phyloP scores from a whole-genome alignment of 2,888 invertebrate species.

The Caenorhabditis japonica region DNA sequence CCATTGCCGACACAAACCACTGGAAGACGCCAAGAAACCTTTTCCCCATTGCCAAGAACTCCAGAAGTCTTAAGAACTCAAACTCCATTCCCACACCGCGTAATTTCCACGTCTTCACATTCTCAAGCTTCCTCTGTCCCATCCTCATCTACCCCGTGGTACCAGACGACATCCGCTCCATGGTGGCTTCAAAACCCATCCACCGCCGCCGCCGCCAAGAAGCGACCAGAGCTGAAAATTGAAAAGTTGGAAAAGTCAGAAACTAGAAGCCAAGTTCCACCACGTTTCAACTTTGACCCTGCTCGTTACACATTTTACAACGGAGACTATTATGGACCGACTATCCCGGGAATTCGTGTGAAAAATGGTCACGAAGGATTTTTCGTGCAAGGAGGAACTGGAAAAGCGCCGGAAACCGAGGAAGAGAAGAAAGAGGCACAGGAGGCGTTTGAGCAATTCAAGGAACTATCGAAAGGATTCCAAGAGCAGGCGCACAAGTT shows the following conservation, averaged over 20 bases:
- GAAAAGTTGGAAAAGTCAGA: constrained; percentile 27
- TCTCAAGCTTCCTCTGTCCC: too few relatives aligned
- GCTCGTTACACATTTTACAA: constrained; percentile 57
- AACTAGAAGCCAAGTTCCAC: background rate
- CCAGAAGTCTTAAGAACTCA: too few relatives aligned
- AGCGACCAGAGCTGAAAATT: constrained; percentile 40
- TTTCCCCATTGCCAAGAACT: too few relatives aligned
- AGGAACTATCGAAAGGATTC: constrained; percentile 39
- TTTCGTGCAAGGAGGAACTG: constrained; percentile 30
- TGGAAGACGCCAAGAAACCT: too few relatives aligned
- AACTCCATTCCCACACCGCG: constrained; percentile 32
- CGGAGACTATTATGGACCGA: constrained; percentile 61
- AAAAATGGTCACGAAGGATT: constrained; percentile 37
- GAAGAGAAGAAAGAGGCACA: constrained; percentile 32
- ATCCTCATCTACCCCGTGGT: constrained; percentile 41
- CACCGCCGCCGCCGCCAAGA: constrained; percentile 10
- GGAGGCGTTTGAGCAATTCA: constrained; percentile 47
- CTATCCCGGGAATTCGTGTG: constrained; percentile 58
- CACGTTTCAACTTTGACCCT: constrained; percentile 51
- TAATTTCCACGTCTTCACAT: constrained; percentile 16
- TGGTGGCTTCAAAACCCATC: constrained; percentile 51
- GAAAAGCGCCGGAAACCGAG: constrained; percentile 6
- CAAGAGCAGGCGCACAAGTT: constrained; percentile 37
- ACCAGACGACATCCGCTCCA: constrained; percentile 38
- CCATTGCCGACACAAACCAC: too few relatives aligned